These are phyloP conservation scores for Coptodon bakossiorum DNA, from an alignment of 2,113 vertebrate genomes.

Conservation along the genomic window DNA sequence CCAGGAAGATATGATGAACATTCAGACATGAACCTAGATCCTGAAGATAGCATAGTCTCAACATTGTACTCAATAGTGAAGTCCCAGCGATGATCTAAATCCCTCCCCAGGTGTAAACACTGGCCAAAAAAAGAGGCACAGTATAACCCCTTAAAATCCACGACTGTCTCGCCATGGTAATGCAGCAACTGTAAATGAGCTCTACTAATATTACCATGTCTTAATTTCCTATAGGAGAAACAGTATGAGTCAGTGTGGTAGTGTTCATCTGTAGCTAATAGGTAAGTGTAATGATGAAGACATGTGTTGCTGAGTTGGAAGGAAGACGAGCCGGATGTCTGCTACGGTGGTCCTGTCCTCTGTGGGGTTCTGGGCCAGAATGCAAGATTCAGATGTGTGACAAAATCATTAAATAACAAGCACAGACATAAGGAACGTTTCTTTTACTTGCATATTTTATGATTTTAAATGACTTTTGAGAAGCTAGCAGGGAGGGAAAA, in stretches of 20 bases:
- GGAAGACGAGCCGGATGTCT: slow-evolving; percentile 19
- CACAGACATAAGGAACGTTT: background rate
- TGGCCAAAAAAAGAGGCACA: background rate
- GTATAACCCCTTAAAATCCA: background rate
- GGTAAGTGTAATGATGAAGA: slow-evolving; percentile 31
- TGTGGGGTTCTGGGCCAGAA: background rate
- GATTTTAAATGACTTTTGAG: background rate
- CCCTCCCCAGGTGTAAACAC: slow-evolving; percentile 18
- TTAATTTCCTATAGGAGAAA: slow-evolving; percentile 9
- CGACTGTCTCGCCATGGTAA: background rate
- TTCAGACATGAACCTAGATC: slow-evolving; percentile 35
- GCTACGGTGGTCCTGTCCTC: slow-evolving; percentile 6
- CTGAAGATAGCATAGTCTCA: slow-evolving; percentile 45
- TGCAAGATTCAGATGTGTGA: background rate
- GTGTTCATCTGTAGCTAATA: background rate
- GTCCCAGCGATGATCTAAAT: slow-evolving; percentile 10
- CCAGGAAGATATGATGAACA: slow-evolving; percentile 17
- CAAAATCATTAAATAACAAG: background rate
- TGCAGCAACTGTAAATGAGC: background rate
- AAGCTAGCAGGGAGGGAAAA: background rate
- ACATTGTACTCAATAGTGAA: slow-evolving; percentile 30
- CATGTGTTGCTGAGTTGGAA: slow-evolving; percentile 9
- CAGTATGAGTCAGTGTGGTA: background rate
- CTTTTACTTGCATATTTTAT: background rate
- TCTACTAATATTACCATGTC: background rate